phyloP scores from a whole-genome alignment of 2,888 invertebrate species.

The Tachina lurida region DNA sequence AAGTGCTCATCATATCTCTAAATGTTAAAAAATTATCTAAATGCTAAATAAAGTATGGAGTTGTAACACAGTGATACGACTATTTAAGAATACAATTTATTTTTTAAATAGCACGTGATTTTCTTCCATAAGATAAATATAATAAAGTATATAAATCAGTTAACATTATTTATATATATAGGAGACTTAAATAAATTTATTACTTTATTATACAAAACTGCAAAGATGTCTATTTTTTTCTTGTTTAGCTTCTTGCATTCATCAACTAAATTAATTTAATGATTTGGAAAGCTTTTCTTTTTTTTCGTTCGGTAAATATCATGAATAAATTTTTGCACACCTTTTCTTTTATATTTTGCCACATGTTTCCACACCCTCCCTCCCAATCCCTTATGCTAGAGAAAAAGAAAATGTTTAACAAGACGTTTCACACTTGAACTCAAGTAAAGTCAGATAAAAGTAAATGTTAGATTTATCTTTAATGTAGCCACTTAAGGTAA shows the following conservation, averaged over 20 bases:
- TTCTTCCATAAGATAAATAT: background rate
- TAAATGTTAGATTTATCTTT: conserved; percentile 70
- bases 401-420: conserved; percentile 65
- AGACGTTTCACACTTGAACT: conserved; percentile 71
- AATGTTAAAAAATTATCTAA: background rate
- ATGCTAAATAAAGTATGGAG: background rate
- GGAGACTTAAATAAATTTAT: conserved; percentile 51
- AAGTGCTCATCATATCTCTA: background rate
- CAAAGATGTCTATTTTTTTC: conserved; percentile 4
- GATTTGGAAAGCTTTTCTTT: conserved; percentile 57
- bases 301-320: conserved; percentile 31
- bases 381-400: background rate
- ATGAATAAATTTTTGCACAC: conserved; percentile 62
- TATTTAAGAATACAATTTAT: background rate
- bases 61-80: background rate
- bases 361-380: background rate
- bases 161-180: conserved; percentile 3
- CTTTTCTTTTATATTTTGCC: conserved; percentile 24
- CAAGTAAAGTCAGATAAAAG: conserved; percentile 64
- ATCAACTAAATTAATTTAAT: conserved; percentile 65
- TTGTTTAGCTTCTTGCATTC: background rate
- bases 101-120: background rate
- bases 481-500: conserved; percentile 72
- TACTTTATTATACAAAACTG: conserved; percentile 67
- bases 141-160: conserved; percentile 23